Conservation (phyloP, 2,113 vertebrate genomes). For the Planiliza haematocheilus region DNA sequence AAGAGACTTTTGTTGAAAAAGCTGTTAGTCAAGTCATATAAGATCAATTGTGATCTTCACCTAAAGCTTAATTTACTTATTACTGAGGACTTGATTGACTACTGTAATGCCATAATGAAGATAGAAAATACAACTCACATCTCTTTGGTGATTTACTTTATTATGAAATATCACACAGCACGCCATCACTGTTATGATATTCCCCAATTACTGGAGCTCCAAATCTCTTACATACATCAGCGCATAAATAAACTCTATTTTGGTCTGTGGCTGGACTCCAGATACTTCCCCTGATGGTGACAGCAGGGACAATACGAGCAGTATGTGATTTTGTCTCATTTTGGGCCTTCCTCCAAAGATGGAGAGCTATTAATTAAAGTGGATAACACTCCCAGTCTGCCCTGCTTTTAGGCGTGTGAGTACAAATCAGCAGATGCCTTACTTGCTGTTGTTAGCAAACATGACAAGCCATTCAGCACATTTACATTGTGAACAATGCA, state of each 20-base stretch:
- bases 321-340: slow-evolving; percentile 37
- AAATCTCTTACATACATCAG: neutral
- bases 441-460: slow-evolving; percentile 27
- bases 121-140: no score
- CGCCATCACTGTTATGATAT: slow-evolving; percentile 6
- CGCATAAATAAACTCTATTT: slow-evolving; percentile 12
- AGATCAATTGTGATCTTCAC: no score
- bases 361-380: slow-evolving; percentile 74
- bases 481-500: slow-evolving; percentile 9
- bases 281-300: slow-evolving; percentile 35
- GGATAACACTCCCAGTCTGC: slow-evolving; percentile 45
- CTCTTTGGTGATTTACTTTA: no score
- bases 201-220: neutral
- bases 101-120: no score
- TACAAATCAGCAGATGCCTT: slow-evolving; percentile 15
- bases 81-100: no score
- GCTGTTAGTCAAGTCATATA: no score
- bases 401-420: slow-evolving; percentile 23
- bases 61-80: no score
- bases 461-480: slow-evolving; percentile 12
- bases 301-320: slow-evolving; percentile 38
- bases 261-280: slow-evolving; percentile 51
- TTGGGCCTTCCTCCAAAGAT: slow-evolving; percentile 68
- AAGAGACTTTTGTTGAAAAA: no score
- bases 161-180: neutral